Base-by-base conservation (phyloP, 2,888 invertebrate genomes). In the Eucera pruinosa region DNA sequence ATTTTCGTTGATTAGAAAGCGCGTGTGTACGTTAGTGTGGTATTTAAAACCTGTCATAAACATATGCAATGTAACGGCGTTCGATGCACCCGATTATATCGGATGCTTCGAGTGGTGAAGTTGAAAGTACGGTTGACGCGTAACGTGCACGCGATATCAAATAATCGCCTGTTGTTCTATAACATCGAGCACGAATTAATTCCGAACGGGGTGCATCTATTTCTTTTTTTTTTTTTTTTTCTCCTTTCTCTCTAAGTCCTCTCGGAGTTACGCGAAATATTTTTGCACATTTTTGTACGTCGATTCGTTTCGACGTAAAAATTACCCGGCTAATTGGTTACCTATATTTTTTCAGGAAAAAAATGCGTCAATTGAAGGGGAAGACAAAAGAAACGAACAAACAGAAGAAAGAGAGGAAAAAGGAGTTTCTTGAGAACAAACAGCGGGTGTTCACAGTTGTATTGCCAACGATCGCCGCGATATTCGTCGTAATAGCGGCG, bases 391-490 rank as follows among this genome's bases (percentile, higher is more conserved):
- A 97, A 93, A 96, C 96, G 0, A 95, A 96, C 13, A 96, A 95
- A 90, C 97, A 97, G 92, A 97, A 96, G 90, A 95, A 96, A 87
- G 96, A 97, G 89, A 95, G 97, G 41, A 97, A 96, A 93, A 95
- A 96, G 92, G 97, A 97, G 83, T 97, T 97, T 88, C 93, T 95
- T 9, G 95, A 96, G 91, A 96, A 95, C 89, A 96, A 97, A 87
- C 95, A 95, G 89, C 95, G 96, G 90, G 94, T 96, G n/a, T 95
- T 95, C 89, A 96, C 96, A 1, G 93, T 97, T 73, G 97, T 96
- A 74, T 91, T 96, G 84, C 97, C 97, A 6, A 95, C 95, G 66
- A 89, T 96, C 78, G 95, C 94, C 57, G 95, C 95, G 33, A 93
- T 97, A 80, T 95, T 95, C 84, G 90, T 96, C 64, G 93, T 97